These are phyloP conservation scores for Acanthoscelides obtectus DNA, from an alignment of 2,888 invertebrate species.

Conservation along the genomic window DNA sequence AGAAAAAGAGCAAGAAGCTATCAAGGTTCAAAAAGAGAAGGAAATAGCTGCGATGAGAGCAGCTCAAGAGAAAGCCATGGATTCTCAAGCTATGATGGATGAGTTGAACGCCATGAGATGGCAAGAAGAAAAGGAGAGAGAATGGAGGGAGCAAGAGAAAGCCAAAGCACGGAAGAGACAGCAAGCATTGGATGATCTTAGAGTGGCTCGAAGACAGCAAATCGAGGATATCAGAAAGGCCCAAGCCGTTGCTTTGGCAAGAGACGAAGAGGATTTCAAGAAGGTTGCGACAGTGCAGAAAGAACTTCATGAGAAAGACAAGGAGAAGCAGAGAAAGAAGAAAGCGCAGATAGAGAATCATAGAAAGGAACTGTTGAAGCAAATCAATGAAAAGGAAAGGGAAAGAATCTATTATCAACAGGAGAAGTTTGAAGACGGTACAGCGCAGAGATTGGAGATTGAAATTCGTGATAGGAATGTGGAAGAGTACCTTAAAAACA, in stretches of 20 bases:
- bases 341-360: conserved; percentile 51
- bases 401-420: conserved; percentile 58
- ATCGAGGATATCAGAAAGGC: conserved; percentile 54
- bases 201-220: conserved; percentile 47
- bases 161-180: conserved; percentile 56
- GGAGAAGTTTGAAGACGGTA: conserved; percentile 63
- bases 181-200: conserved; percentile 50
- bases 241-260: conserved; percentile 62
- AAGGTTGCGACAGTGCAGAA: conserved; percentile 51
- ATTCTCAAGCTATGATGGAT: conserved; percentile 48
- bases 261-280: conserved; percentile 50
- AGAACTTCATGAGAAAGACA: conserved; percentile 38
- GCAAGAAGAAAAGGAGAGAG: conserved; percentile 62
- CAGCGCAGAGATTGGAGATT: conserved; percentile 57
- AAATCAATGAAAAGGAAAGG: conserved; percentile 66
- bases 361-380: conserved; percentile 61
- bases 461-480: conserved; percentile 53
- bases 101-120: conserved; percentile 51
- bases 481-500: conserved; percentile 50
- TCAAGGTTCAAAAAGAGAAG: conserved; percentile 58
- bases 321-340: conserved; percentile 44
- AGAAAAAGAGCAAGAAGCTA: conserved; percentile 52
- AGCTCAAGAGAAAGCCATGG: conserved; percentile 53
- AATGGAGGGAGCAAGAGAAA: conserved; percentile 63
- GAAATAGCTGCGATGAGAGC: conserved; percentile 53